Base-by-base conservation (phyloP, 1,140 invertebrate species). In the Platyscapa corneri region DNA sequence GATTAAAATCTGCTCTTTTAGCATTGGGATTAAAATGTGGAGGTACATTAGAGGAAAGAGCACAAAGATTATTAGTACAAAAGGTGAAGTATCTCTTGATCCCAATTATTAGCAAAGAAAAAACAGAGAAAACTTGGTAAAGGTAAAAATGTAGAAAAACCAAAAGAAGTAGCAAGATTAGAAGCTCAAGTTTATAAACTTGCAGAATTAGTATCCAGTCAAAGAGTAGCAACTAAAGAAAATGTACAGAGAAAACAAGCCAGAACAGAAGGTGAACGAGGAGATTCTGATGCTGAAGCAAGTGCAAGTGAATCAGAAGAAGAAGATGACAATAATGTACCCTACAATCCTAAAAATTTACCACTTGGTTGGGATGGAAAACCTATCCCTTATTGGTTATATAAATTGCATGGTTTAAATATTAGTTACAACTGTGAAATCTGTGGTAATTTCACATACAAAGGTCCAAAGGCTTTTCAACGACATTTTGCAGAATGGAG, bases 351-450 rank as follows among this genome's bases (percentile, higher is more conserved):
- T 0, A 99, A 99, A 94, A 99, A 99, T 94, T 93, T 99, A 53
- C 99, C 99, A 3, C 95, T 99, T 0, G 99, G 99, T 12, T 99
- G 99, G 99, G 99, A 99, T 94, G 99, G 99, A 75, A 99, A 99
- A 94, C 98, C 98, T 0, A 99, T 99, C 90, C 99, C 99, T 0
- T 99, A 99, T 93, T 99, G 99, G 99, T 93, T 99, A 42, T 99
- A 99, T 92, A 99, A 99, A 94, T 93, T 99, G 12, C 99, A 99
- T 92, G 99, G 99, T 0, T 94, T 99, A 1, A 99, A 99, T 93
- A 99, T 99, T 75, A 99, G 97, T 91, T 99, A 99, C 92, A 98
- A 97, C 86, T 99, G 99, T 93, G 99, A 99, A 93, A 99, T 99
- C 86, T 99, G 99, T 94, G 99, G 99, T n/a, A 99, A 99, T 94